A percentile compares a stretch with the other conserved stretches of the same genome.
phyloP scores from a whole-genome alignment of 2,797 vertebrate genomes.

The Neostethus bicornis region DNA sequence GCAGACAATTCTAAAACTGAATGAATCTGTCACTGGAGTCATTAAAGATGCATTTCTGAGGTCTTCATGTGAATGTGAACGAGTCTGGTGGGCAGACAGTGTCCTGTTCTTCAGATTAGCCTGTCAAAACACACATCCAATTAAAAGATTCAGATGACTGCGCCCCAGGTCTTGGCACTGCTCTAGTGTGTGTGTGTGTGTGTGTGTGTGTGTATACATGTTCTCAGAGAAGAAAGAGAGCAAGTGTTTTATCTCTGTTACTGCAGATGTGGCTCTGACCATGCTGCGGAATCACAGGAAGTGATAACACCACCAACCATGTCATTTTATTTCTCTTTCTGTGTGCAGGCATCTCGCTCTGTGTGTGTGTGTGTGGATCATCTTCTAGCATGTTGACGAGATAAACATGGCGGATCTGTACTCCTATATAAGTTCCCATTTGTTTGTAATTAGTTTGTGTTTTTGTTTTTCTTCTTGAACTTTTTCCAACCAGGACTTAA shows the following conservation, averaged over 20 bases:
- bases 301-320: conserved; percentile 51
- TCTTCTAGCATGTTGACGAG: no score
- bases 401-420: no score
- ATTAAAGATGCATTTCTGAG: conserved; percentile 48
- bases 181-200: conserved; percentile 20
- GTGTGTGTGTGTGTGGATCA: conserved; percentile 7
- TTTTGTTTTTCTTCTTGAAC: conserved; percentile 12
- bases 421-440: no score
- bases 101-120: conserved; percentile 61
- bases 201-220: conserved; percentile 16
- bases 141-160: conserved; percentile 67
- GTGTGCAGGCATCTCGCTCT: conserved; percentile 4
- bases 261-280: conserved; percentile 54
- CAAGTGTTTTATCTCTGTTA: conserved; percentile 64
- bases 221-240: conserved; percentile 13
- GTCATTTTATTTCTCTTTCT: conserved; percentile 45
- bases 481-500: conserved; percentile 31
- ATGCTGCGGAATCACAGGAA: conserved; percentile 50
- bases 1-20: conserved; percentile 37
- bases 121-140: conserved; percentile 71
- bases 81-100: conserved; percentile 51
- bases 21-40: conserved; percentile 37
- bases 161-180: conserved; percentile 47
- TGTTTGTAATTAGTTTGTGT: no score
- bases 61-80: conserved; percentile 30